These are phyloP conservation scores for Hippocampus kuda DNA, from an alignment of 2,797 vertebrate genomes.

Conservation along the genomic window DNA sequence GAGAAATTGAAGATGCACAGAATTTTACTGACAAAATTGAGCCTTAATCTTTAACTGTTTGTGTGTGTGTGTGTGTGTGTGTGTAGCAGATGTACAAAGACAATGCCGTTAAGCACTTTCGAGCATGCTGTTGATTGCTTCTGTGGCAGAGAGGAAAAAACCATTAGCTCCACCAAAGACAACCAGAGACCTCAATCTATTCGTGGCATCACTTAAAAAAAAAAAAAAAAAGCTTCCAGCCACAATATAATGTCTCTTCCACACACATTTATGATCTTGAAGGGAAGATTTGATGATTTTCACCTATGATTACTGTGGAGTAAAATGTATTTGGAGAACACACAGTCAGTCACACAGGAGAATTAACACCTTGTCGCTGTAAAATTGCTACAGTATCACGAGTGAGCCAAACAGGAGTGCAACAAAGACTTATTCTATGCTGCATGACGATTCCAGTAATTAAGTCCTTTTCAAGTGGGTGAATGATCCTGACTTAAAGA, in stretches of 20 bases:
- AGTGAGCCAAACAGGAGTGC: constrained; percentile 15
- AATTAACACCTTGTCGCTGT: constrained; percentile 26
- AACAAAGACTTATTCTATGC: not conserved
- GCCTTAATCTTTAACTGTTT: not conserved
- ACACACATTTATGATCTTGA: not conserved
- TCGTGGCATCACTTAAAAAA: constrained; percentile 36
- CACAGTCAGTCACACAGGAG: constrained; percentile 8
- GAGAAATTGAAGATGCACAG: not conserved
- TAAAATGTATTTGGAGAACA: not conserved
- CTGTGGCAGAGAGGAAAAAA: constrained; percentile 38
- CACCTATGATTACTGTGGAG: not conserved
- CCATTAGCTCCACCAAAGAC: constrained; percentile 60
- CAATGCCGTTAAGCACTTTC: constrained; percentile 27
- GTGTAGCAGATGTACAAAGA: constrained; percentile 18
- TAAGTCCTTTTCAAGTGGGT: not conserved
- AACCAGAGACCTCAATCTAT: constrained; percentile 69
- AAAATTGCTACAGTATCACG: constrained; percentile 18
- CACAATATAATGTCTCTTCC: constrained; percentile 33
- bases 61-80: no score
- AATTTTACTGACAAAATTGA: not conserved
- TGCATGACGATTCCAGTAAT: not conserved
- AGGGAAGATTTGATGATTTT: not conserved
- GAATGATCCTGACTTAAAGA: not conserved
- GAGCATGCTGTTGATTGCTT: constrained; percentile 16
- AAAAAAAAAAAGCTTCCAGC: constrained; percentile 18